Evolutionary conservation across 1,140 invertebrate genomes (phyloP).

Genomic region (Tetramorium simillimum): DNA sequence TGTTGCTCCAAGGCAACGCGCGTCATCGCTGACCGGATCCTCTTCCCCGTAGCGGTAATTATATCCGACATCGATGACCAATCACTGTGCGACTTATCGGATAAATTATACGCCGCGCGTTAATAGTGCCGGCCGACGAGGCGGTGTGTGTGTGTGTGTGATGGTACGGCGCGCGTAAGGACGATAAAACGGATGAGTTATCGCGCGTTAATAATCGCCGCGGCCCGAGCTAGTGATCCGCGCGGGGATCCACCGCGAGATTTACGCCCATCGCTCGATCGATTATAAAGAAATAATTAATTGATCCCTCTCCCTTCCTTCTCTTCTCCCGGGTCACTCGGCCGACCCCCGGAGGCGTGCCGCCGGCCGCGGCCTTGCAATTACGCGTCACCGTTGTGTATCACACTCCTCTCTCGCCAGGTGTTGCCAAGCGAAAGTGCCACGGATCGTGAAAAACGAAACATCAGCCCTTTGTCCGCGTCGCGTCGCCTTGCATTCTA

Average conservation of each 20-base stretch:
- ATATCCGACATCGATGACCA: slow-evolving; percentile 76
- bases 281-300: slow-evolving; percentile 65
- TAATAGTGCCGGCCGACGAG: slow-evolving; percentile 1
- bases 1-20: slow-evolving; percentile 26
- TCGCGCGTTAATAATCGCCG: slow-evolving; percentile 71
- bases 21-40: slow-evolving; percentile 50
- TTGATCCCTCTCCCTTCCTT: neutral
- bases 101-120: slow-evolving; percentile 61
- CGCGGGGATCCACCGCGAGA: slow-evolving; percentile 69
- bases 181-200: slow-evolving; percentile 62
- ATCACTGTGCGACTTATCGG: slow-evolving; percentile 66
- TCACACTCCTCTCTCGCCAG: neutral
- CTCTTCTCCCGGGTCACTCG: neutral
- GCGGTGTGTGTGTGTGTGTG: neutral
- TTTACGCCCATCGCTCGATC: slow-evolving; percentile 68
- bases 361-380: slow-evolving; percentile 44
- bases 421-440: slow-evolving; percentile 10
- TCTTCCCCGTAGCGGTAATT: slow-evolving; percentile 68
- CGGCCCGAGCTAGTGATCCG: slow-evolving; percentile 67
- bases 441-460: neutral
- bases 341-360: slow-evolving; percentile 13
- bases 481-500: neutral
- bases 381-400: neutral
- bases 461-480: neutral
- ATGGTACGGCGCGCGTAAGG: slow-evolving; percentile 7